phyloP scores from a whole-genome alignment of 2,888 invertebrate species.

The Parnassius mnemosyne region DNA sequence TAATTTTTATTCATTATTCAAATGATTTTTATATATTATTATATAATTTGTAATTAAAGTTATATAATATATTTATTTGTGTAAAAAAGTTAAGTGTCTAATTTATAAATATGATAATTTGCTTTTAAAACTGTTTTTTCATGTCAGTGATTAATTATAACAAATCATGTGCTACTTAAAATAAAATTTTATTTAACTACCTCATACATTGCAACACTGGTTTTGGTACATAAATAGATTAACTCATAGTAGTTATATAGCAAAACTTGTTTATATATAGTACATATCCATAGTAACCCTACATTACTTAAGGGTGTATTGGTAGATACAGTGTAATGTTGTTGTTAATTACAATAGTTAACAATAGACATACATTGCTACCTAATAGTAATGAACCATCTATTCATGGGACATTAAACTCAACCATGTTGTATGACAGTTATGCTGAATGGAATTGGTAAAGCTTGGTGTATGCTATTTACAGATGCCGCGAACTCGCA shows the following conservation, averaged over 20 bases:
- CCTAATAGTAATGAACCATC: slow-evolving; percentile 30
- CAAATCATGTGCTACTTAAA: neutral
- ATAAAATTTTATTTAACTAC: neutral
- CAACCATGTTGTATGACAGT: neutral
- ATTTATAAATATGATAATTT: neutral
- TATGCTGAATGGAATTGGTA: neutral
- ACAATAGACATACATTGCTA: slow-evolving; percentile 27
- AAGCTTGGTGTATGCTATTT: slow-evolving; percentile 33
- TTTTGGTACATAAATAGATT: slow-evolving; percentile 14
- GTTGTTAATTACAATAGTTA: slow-evolving; percentile 36
- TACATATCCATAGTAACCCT: slow-evolving; percentile 8
- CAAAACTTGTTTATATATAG: slow-evolving; percentile 2
- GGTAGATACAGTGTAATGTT: slow-evolving; percentile 20
- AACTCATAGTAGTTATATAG: neutral
- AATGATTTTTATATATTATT: neutral
- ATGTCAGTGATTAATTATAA: slow-evolving; percentile 1
- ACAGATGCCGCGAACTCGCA: slow-evolving; percentile 91
- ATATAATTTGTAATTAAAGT: neutral
- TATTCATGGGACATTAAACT: slow-evolving; percentile 32
- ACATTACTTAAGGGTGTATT: neutral
- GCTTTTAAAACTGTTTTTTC: neutral
- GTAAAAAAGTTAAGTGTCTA: neutral
- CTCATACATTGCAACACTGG: neutral
- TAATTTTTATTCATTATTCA: too few relatives aligned
- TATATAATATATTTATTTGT: neutral